phyloP scores from a whole-genome alignment of 2,113 vertebrate genomes.

The Varanus salvator region DNA sequence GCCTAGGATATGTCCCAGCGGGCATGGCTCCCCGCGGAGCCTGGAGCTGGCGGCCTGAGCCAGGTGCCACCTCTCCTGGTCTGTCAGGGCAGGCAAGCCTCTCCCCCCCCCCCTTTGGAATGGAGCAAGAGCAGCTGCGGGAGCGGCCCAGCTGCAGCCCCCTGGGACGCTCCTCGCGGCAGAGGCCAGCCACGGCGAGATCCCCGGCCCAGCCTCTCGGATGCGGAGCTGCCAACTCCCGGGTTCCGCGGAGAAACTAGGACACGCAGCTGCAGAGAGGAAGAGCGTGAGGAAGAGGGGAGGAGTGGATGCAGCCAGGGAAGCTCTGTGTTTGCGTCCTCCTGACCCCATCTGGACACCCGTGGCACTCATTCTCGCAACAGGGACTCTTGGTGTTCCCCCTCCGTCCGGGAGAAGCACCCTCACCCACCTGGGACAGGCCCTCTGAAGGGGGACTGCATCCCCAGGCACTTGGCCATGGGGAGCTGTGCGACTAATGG shows the following conservation, averaged over 20 bases:
- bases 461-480: background rate
- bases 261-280: background rate
- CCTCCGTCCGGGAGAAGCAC: background rate
- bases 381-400: background rate
- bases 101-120: background rate
- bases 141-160: background rate
- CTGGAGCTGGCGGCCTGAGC: too few species aligned
- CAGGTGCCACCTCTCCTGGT: too few species aligned
- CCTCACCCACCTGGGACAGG: too few species aligned
- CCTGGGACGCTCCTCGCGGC: background rate
- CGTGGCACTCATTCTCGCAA: background rate
- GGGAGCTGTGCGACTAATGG: too few species aligned
- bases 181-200: background rate
- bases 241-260: background rate
- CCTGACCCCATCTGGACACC: background rate
- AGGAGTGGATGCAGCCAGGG: background rate
- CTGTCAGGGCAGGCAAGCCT: background rate
- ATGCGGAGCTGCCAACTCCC: background rate
- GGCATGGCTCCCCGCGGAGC: too few species aligned
- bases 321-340: background rate
- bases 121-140: background rate
- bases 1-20: too few species aligned
- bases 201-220: background rate
- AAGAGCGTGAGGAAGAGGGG: background rate
- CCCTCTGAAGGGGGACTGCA: background rate